phyloP scores from a whole-genome alignment of 2,888 invertebrate species.

The Tipula lateralis region DNA sequence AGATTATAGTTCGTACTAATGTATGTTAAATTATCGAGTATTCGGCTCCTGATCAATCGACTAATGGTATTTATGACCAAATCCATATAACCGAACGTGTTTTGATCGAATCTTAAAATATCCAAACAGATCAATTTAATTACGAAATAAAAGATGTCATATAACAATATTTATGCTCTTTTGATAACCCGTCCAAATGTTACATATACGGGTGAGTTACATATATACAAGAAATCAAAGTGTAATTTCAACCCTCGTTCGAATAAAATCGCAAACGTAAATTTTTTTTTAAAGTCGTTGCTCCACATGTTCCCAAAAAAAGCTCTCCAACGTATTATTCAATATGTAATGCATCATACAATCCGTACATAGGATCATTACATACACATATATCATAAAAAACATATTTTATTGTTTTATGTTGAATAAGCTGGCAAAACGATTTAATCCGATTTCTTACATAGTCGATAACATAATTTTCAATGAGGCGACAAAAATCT shows the following conservation, averaged over 20 bases:
- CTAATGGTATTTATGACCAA: no score
- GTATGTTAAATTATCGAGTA: no score
- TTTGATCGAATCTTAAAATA: no score
- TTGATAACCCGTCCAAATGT: not conserved
- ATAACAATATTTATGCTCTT: not conserved
- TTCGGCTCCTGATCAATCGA: no score
- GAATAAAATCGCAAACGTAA: not conserved
- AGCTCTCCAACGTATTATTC: not conserved
- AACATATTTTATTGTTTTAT: slow-evolving; percentile 11
- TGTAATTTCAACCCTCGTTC: not conserved
- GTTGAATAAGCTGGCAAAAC: not conserved
- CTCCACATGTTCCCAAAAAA: not conserved
- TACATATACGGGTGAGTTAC: not conserved
- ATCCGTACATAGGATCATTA: not conserved
- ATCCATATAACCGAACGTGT: no score
- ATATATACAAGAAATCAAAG: not conserved
- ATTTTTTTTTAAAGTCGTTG: not conserved
- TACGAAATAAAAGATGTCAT: not conserved
- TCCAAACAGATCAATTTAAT: no score
- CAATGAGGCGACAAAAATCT: slow-evolving; percentile 14
- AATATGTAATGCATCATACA: not conserved
- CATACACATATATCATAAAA: not conserved
- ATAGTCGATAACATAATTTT: slow-evolving; percentile 24
- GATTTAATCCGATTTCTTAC: not conserved
- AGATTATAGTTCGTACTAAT: no score